These are phyloP conservation scores for Cyrtonyx montezumae DNA, from an alignment of 2,113 vertebrate species.

Conservation along the genomic window DNA sequence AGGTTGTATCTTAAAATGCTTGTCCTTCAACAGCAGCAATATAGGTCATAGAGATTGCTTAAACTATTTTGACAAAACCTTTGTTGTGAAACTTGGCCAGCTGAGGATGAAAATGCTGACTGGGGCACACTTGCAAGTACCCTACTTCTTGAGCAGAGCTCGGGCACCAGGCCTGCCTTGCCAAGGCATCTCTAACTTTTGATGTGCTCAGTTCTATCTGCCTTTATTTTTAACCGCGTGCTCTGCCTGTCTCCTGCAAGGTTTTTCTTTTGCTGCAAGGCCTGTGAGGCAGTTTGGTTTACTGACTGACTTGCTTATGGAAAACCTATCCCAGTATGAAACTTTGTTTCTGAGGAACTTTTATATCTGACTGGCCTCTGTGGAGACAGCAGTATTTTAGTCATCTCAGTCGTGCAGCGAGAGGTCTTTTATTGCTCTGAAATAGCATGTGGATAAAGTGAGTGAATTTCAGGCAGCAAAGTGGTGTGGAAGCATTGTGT, in stretches of 20 bases:
- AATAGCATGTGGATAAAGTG: neutral
- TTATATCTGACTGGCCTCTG: neutral
- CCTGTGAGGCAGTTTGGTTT: neutral
- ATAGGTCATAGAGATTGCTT: neutral
- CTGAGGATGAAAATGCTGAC: neutral
- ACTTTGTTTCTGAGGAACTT: neutral
- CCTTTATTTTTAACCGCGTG: neutral
- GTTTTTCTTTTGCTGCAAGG: neutral
- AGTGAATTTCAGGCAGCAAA: neutral
- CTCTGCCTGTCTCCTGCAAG: neutral
- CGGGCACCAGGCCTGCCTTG: neutral
- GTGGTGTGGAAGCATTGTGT: neutral
- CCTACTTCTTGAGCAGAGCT: neutral
- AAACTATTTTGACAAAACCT: neutral
- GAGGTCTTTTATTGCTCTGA: neutral
- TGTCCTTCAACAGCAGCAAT: neutral
- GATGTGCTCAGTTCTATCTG: neutral
- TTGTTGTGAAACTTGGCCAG: neutral
- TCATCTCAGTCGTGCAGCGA: neutral
- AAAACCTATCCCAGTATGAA: neutral
- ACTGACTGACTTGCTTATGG: neutral
- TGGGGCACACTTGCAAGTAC: neutral
- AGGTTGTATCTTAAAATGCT: neutral
- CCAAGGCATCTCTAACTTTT: neutral
- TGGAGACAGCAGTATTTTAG: neutral